These are phyloP conservation scores for Sorex maritimensis DNA, from an alignment of 2,797 vertebrate species.

Conservation along the genomic window DNA sequence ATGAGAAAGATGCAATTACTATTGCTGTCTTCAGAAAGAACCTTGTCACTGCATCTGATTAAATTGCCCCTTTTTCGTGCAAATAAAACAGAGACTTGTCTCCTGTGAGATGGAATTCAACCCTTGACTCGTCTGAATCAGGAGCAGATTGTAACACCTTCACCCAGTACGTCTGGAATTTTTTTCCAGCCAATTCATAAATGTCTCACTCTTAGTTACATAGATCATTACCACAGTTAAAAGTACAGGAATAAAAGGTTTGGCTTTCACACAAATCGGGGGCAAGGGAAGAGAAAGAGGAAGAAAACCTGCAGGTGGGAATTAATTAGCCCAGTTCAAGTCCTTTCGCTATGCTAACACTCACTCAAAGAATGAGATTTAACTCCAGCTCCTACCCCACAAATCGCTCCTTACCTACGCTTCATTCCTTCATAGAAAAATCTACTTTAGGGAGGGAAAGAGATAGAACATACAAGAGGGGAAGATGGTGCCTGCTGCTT, in stretches of 20 bases:
- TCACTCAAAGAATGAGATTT: slow-evolving; percentile 2
- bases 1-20: slow-evolving; percentile 52
- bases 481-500: too few species aligned
- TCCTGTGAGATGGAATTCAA: slow-evolving; percentile 83
- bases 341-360: neutral
- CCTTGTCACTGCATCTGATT: slow-evolving; percentile 39
- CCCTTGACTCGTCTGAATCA: slow-evolving; percentile 84
- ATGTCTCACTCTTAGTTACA: slow-evolving; percentile 50
- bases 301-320: neutral
- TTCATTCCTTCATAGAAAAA: neutral
- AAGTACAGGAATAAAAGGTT: neutral
- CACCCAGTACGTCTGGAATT: slow-evolving; percentile 85
- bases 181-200: slow-evolving; percentile 85
- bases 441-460: neutral
- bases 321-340: neutral
- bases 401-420: neutral
- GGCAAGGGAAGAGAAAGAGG: neutral
- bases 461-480: neutral
- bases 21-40: slow-evolving; percentile 42
- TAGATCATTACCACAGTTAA: slow-evolving; percentile 33
- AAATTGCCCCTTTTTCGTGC: slow-evolving; percentile 70
- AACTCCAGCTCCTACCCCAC: neutral
- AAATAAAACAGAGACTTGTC: slow-evolving; percentile 79
- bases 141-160: slow-evolving; percentile 81
- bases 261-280: slow-evolving; percentile 57